Evolutionary conservation across 2,797 vertebrate species (phyloP).

Genomic region (Momotus momota): DNA sequence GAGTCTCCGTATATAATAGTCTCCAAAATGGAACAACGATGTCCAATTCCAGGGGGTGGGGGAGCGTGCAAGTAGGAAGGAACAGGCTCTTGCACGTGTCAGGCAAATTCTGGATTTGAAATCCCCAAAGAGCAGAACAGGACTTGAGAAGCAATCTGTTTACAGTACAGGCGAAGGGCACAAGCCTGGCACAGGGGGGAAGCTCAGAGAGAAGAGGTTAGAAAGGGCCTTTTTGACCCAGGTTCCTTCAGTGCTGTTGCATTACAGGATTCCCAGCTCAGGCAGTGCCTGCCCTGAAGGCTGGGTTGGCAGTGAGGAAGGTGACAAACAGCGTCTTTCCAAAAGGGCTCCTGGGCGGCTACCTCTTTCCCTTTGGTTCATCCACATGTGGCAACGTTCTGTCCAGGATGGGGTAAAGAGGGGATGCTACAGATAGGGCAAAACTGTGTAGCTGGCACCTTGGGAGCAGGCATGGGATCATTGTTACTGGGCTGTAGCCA

Average conservation of each 20-base stretch:
- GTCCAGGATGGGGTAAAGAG: neutral
- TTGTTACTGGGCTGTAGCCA: constrained; percentile 3
- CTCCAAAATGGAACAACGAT: constrained; percentile 64
- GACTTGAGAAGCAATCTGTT: constrained; percentile 35
- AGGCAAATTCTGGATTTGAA: constrained; percentile 30
- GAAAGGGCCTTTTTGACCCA: neutral
- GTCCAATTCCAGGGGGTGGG: constrained; percentile 14
- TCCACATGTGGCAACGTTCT: neutral
- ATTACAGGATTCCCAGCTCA: neutral
- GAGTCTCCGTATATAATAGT: constrained; percentile 55
- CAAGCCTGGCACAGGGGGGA: neutral
- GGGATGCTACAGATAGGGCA: neutral
- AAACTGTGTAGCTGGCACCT: neutral
- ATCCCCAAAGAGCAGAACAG: neutral
- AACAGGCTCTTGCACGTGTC: constrained; percentile 36
- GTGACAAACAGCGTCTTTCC: neutral
- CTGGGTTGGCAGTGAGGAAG: neutral
- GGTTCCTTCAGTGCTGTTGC: neutral
- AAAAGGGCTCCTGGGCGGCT: neutral
- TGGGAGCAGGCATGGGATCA: neutral
- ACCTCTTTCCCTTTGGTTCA: neutral
- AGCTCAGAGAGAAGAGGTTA: neutral
- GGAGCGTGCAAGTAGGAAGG: neutral
- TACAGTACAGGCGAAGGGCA: neutral
- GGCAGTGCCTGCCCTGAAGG: neutral